Conservation (phyloP, 2,797 vertebrate species). For the Chelon auratus region DNA sequence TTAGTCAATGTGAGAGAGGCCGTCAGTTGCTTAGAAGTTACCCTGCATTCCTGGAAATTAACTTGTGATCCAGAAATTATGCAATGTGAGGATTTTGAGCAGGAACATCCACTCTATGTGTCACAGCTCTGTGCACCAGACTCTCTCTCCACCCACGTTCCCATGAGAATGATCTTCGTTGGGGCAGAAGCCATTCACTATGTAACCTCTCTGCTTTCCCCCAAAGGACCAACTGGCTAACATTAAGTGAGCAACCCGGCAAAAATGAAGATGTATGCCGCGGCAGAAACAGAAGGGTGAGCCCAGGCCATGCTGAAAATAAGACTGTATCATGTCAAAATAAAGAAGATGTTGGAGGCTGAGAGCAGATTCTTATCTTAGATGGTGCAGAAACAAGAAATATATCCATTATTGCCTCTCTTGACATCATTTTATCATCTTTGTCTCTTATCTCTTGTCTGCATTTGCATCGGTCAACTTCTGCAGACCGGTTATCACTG, state of each 20-base stretch:
- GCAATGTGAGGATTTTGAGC: background rate
- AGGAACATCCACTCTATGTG: conserved; percentile 3
- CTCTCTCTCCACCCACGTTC: conserved; percentile 62
- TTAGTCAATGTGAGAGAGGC: too few relatives aligned
- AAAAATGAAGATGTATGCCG: conserved; percentile 31
- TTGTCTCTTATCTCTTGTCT: conserved; percentile 12
- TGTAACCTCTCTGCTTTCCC: conserved; percentile 54
- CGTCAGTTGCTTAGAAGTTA: too few relatives aligned
- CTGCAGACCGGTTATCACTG: conserved; percentile 55
- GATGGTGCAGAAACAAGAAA: conserved; percentile 3
- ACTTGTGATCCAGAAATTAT: background rate
- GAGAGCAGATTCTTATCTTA: conserved; percentile 35
- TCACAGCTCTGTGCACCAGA: conserved; percentile 33
- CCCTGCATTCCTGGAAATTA: too few relatives aligned
- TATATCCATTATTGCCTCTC: too few relatives aligned
- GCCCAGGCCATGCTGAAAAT: conserved; percentile 46
- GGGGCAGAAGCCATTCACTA: conserved; percentile 72
- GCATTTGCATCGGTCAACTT: conserved; percentile 30
- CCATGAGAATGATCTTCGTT: conserved; percentile 78
- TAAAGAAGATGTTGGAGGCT: conserved; percentile 28
- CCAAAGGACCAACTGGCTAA: conserved; percentile 53
- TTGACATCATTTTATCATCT: background rate
- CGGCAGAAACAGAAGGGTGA: conserved; percentile 43
- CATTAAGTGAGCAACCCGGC: conserved; percentile 29
- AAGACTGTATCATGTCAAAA: conserved; percentile 42